A percentile compares a stretch with the other conserved stretches of the same genome.
Evolutionary conservation across 2,113 vertebrate genomes (phyloP).

Genomic region (Galemys pyrenaicus): DNA sequence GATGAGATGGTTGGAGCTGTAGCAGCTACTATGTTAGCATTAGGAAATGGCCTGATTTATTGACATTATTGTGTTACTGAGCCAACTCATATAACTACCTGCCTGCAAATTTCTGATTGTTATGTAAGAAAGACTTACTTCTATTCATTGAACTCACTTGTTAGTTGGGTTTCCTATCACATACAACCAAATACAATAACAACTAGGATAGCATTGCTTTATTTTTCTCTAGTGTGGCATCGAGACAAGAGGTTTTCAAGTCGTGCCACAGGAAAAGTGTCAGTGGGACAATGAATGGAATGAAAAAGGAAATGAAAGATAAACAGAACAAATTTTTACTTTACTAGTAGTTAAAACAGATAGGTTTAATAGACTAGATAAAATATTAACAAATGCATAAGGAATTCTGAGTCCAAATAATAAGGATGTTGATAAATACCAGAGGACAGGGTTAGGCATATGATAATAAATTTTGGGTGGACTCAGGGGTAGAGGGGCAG

Average conservation of each 20-base stretch:
- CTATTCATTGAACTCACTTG: background rate
- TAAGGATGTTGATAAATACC: background rate
- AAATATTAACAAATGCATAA: background rate
- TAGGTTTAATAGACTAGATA: background rate
- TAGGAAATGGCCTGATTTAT: background rate
- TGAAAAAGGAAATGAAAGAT: background rate
- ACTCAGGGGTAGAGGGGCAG: background rate
- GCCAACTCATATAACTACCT: background rate
- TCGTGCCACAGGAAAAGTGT: background rate
- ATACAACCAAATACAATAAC: background rate
- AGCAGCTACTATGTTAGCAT: background rate
- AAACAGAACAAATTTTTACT: background rate
- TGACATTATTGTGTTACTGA: background rate
- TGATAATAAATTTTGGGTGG: background rate
- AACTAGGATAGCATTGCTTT: background rate
- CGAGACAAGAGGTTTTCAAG: background rate
- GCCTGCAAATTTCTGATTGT: background rate
- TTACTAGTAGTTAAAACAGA: background rate
- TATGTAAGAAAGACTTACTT: background rate
- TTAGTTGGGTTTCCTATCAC: background rate
- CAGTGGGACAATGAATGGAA: background rate
- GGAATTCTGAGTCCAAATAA: background rate
- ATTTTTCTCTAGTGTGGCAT: background rate
- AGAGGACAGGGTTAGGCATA: background rate
- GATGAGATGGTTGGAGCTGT: background rate